Evolutionary conservation across 2,113 vertebrate genomes (phyloP), one percentile per base, ranked within the genome.

Genomic region (crab-eating macaque (Macaca fascicularis)): DNA sequence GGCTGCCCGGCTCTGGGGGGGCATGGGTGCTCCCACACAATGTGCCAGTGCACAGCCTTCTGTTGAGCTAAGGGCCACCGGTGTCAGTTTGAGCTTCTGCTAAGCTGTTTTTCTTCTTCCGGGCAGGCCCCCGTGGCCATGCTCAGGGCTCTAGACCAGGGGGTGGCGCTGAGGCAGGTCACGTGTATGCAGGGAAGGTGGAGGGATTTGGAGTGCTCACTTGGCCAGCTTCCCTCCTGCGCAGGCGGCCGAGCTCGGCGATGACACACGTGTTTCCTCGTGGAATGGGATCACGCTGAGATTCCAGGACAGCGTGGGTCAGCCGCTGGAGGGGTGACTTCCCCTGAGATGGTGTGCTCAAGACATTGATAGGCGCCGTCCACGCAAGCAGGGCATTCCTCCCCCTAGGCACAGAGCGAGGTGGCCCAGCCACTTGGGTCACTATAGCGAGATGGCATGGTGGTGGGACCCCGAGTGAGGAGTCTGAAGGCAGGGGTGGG

Each of bases 291-390:
- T 40, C 22, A 43, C 6, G 12, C 38, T 27, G 72, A 75, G 40
- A 13, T 23, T 75, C 40, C 72, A 69, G 9, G 12, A 23, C 23
- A 25, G 40, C 0, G 6, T 25, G 40, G 40, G 3, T 43, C 72
- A 13, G 6, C 72, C 38, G 1, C 23, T 14, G 40, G 72, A 74
- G n/a, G 38, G 23, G 40, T 27, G 72, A 43, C 72, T 14, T 43
- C 12, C 38, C n/a, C n/a, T 25, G 70, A 40, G 5, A 12, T 11
- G 10, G 0, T 38, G 38, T 23, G 70, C 10, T 23, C n/a, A 12
- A 23, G 70, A 40, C 70, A 40, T 40, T 12, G n/a, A 38, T 74
- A 11, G 70, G 22, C 5, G 2, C 20, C 0, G 38, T 8, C 20
- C 38, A 40, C 5, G 0, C 35, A 38, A 38, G 20, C 38, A 3